Conservation (phyloP, 2,113 vertebrate genomes). For the Pollimyrus isidori region DNA sequence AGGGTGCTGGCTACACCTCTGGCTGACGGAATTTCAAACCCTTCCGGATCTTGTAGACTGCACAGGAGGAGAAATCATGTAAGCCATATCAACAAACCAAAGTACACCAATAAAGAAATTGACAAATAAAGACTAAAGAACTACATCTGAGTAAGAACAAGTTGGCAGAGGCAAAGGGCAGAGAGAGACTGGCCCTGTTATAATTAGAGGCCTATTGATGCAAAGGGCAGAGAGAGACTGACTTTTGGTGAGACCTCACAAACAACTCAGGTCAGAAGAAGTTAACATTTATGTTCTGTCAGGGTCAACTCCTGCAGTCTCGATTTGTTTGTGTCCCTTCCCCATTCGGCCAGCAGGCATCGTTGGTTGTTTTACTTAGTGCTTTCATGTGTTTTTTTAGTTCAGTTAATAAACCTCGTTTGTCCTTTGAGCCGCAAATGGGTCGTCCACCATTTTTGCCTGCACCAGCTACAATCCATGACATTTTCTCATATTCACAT, state of each 20-base stretch:
- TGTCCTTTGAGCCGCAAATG: no score
- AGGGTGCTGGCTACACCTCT: not conserved
- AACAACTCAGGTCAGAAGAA: not conserved
- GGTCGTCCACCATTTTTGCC: no score
- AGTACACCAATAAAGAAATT: not conserved
- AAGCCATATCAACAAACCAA: not conserved
- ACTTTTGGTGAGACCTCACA: not conserved
- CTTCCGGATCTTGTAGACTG: not conserved
- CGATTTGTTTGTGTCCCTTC: no score
- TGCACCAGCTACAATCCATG: no score
- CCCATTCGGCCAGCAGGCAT: no score
- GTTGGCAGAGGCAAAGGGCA: not conserved
- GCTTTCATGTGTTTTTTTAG: no score
- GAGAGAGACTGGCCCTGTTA: not conserved
- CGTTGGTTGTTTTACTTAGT: no score
- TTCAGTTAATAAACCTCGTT: no score
- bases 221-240: no score
- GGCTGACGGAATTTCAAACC: not conserved
- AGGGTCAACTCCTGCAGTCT: no score
- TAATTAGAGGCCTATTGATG: not conserved
- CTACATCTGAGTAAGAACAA: not conserved
- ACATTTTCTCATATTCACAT: not conserved
- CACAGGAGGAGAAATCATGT: not conserved
- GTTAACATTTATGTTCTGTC: not conserved
- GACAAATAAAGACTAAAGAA: not conserved